phyloP scores from a whole-genome alignment of 2,797 vertebrate species.

The Poecilia wingei region DNA sequence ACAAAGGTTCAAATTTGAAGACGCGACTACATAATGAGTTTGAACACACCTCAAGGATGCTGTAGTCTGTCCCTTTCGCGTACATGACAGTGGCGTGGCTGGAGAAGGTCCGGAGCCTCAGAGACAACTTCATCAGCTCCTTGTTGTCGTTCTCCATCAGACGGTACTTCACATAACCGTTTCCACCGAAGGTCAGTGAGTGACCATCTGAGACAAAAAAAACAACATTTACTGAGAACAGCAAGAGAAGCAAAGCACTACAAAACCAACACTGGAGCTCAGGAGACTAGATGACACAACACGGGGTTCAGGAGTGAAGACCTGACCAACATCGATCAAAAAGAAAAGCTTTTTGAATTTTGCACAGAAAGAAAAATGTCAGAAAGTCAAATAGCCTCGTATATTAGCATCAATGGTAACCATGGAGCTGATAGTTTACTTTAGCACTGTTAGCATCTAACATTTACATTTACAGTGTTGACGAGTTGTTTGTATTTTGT shows the following conservation, averaged over 20 bases:
- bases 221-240: neutral
- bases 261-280: neutral
- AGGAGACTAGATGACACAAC: neutral
- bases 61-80: conserved; percentile 96
- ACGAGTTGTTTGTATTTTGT: neutral
- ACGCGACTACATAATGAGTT: neutral
- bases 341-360: neutral
- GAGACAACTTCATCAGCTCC: conserved; percentile 93
- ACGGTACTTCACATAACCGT: conserved; percentile 91
- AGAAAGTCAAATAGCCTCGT: neutral
- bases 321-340: neutral
- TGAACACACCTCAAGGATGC: conserved; percentile 91
- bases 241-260: neutral
- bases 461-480: neutral
- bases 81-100: conserved; percentile 95
- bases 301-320: neutral
- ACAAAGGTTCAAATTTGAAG: neutral
- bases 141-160: conserved; percentile 96
- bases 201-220: conserved; percentile 76
- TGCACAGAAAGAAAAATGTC: neutral
- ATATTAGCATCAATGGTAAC: neutral
- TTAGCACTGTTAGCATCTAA: neutral
- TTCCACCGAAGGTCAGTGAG: conserved; percentile 92
- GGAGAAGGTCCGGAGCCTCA: conserved; percentile 91
- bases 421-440: neutral